Evolutionary conservation across 2,888 invertebrate genomes (phyloP).

Genomic region (Hypomecis punctinalis): DNA sequence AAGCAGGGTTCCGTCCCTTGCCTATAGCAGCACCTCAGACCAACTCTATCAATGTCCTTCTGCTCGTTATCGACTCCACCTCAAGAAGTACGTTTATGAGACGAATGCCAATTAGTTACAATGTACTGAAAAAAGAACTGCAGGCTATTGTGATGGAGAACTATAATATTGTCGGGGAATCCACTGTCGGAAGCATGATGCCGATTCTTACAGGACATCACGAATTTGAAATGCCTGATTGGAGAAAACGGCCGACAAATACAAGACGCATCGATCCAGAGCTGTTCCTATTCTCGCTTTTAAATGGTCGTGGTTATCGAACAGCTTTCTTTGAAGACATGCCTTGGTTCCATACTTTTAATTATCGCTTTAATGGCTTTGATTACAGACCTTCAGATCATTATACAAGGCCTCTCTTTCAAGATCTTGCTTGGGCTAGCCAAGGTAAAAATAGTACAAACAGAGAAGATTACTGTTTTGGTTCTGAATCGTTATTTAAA

Average conservation of each 20-base stretch:
- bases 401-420: slow-evolving; percentile 92
- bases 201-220: slow-evolving; percentile 93
- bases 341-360: slow-evolving; percentile 93
- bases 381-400: slow-evolving; percentile 93
- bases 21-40: slow-evolving; percentile 29
- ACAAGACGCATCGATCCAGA: slow-evolving; percentile 89
- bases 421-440: slow-evolving; percentile 69
- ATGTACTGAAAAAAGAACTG: slow-evolving; percentile 85
- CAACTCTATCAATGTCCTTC: slow-evolving; percentile 87
- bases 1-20: slow-evolving; percentile 56
- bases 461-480: slow-evolving; percentile 80
- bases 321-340: slow-evolving; percentile 95
- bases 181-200: slow-evolving; percentile 93
- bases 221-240: slow-evolving; percentile 94
- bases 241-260: slow-evolving; percentile 86
- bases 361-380: slow-evolving; percentile 95
- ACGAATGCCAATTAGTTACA: slow-evolving; percentile 90
- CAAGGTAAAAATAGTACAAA: slow-evolving; percentile 43
- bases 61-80: slow-evolving; percentile 95
- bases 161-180: slow-evolving; percentile 93
- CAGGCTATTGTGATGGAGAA: slow-evolving; percentile 52
- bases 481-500: slow-evolving; percentile 89
- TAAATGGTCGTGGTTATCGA: slow-evolving; percentile 87
- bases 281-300: slow-evolving; percentile 94
- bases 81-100: slow-evolving; percentile 93